Percentiles rank a stretch among this genome's conserved stretches.
Evolutionary conservation across 2,888 invertebrate genomes (phyloP).

Genomic region (Suillia variegata): DNA sequence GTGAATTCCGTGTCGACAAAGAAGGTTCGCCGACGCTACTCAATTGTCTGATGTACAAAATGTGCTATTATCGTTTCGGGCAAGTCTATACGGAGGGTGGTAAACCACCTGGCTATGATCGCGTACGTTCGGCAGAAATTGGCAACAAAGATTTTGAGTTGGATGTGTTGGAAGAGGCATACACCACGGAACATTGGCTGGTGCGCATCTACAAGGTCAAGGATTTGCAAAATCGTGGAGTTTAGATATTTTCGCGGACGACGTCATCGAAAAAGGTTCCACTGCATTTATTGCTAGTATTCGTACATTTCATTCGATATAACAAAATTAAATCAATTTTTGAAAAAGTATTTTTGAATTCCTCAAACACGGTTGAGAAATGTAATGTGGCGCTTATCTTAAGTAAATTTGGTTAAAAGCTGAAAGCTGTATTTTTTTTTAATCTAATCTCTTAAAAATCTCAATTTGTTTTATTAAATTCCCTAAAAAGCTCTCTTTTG

Average conservation of each 20-base stretch:
- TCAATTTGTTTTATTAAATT: not conserved
- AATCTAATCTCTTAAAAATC: too few relatives aligned
- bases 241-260: slow-evolving; percentile 61
- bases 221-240: slow-evolving; percentile 86
- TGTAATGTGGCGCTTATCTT: too few relatives aligned
- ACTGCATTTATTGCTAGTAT: too few relatives aligned
- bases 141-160: slow-evolving; percentile 98
- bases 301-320: too few relatives aligned
- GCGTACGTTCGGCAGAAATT: slow-evolving; percentile 96
- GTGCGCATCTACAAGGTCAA: slow-evolving; percentile 98
- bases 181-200: slow-evolving; percentile 99
- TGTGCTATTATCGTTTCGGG: slow-evolving; percentile 98
- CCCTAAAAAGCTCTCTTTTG: not conserved
- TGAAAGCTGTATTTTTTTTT: too few relatives aligned
- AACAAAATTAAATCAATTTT: not conserved
- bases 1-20: slow-evolving; percentile 95
- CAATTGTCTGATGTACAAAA: slow-evolving; percentile 99
- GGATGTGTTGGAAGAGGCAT: slow-evolving; percentile 98
- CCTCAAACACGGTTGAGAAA: too few relatives aligned
- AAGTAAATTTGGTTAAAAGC: too few relatives aligned
- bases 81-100: slow-evolving; percentile 93
- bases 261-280: too few relatives aligned
- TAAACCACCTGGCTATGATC: slow-evolving; percentile 94
- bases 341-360: too few relatives aligned
- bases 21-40: slow-evolving; percentile 90